Percentiles rank a stretch among this genome's conserved stretches.
Evolutionary conservation across 2,888 invertebrate genomes (phyloP).

Genomic region (Fragum fragum): DNA sequence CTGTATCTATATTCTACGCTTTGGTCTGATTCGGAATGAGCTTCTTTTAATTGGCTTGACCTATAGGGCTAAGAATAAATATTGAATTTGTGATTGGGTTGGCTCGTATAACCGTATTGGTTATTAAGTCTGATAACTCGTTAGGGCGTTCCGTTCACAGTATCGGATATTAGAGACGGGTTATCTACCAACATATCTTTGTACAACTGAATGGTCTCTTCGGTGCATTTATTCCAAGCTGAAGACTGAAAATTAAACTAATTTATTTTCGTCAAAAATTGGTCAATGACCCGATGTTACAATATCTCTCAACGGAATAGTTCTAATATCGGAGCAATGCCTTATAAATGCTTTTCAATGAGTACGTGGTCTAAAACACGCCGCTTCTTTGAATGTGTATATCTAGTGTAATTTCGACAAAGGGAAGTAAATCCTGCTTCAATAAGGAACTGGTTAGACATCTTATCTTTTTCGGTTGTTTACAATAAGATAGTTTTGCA

Average conservation of each 20-base stretch:
- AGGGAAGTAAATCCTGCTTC: not conserved
- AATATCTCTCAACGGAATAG: not conserved
- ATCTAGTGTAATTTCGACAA: not conserved
- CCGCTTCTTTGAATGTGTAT: not conserved
- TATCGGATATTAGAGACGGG: no score
- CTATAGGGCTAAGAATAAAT: no score
- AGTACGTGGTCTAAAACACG: not conserved
- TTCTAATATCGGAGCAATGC: not conserved
- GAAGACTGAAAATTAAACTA: not conserved
- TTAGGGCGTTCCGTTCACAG: no score
- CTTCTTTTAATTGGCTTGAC: no score
- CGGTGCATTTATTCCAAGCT: conserved; percentile 1
- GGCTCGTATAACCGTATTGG: no score
- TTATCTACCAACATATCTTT: no score
- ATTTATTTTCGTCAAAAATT: not conserved
- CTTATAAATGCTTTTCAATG: not conserved
- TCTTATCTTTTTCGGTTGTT: not conserved
- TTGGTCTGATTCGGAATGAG: no score
- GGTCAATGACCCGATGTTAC: not conserved
- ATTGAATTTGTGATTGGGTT: no score
- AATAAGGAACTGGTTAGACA: not conserved
- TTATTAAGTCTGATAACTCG: no score
- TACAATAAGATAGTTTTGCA: not conserved
- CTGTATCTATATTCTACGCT: no score
- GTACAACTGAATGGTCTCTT: not conserved